These are phyloP conservation scores for Euproctis similis DNA, from an alignment of 2,888 invertebrate genomes.

Conservation along the genomic window DNA sequence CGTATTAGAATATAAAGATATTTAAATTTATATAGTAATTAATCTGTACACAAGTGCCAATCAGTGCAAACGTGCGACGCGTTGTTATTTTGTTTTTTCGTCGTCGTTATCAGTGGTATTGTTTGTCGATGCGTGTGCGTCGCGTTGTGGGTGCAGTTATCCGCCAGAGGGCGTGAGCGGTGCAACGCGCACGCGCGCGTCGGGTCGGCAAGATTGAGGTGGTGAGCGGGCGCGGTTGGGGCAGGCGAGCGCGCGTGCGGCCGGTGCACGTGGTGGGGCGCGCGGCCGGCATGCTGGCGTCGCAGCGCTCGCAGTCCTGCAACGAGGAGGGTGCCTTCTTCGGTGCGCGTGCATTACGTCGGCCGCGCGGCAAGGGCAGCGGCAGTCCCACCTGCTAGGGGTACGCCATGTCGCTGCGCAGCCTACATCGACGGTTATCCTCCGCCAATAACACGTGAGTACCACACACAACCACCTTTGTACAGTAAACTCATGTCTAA, in stretches of 20 bases:
- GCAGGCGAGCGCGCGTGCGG: constrained; percentile 72
- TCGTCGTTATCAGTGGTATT: constrained; percentile 10
- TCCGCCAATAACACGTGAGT: constrained; percentile 78
- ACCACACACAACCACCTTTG: too few relatives aligned
- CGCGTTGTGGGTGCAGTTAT: constrained; percentile 12
- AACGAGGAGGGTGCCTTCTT: constrained; percentile 75
- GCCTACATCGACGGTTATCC: constrained; percentile 78
- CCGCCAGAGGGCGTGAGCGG: constrained; percentile 25
- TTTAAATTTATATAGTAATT: constrained; percentile 21
- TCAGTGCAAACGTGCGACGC: constrained; percentile 16
- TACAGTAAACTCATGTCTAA: too few relatives aligned
- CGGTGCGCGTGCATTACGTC: constrained; percentile 71
- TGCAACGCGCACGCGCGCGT: constrained; percentile 30
- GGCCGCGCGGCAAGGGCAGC: constrained; percentile 76
- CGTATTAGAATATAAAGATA: constrained; percentile 35
- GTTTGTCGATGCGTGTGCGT: constrained; percentile 28
- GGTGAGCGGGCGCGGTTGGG: constrained; percentile 71
- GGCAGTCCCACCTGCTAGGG: constrained; percentile 77
- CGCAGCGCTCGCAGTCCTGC: constrained; percentile 73
- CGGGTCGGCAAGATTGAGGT: constrained; percentile 67
- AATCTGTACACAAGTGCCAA: constrained; percentile 49
- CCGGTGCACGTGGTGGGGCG: constrained; percentile 66
- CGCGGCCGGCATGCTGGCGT: constrained; percentile 69
- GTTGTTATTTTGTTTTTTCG: constrained; percentile 1
- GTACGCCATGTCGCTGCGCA: constrained; percentile 80